These are phyloP conservation scores for Nephila pilipes DNA, from an alignment of 1,140 invertebrate species.

Conservation along the genomic window DNA sequence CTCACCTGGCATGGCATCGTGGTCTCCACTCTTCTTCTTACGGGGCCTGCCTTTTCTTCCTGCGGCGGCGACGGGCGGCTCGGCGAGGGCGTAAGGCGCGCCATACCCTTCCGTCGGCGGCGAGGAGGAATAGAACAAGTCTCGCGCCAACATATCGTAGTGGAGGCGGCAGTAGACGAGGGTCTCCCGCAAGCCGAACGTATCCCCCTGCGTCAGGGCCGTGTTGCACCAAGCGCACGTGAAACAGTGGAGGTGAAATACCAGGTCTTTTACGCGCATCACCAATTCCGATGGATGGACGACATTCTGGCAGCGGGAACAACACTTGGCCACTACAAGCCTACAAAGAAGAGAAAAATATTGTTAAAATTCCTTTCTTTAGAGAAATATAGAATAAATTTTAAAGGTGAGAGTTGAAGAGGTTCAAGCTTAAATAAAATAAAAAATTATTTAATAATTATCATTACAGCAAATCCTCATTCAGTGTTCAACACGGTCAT, in stretches of 20 bases:
- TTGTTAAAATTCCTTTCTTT: too few relatives aligned
- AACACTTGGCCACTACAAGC: constrained; percentile 85
- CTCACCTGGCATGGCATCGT: constrained; percentile 42
- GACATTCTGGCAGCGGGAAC: constrained; percentile 90
- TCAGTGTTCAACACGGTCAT: too few relatives aligned
- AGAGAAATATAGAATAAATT: too few relatives aligned
- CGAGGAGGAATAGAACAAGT: not conserved
- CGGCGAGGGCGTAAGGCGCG: not conserved
- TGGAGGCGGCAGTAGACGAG: constrained; percentile 82
- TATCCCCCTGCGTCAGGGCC: constrained; percentile 86
- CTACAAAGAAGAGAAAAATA: constrained; percentile 76
- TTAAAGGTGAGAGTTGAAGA: too few relatives aligned
- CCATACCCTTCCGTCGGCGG: constrained; percentile 11
- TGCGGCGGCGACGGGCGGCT: not conserved
- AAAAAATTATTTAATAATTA: too few relatives aligned
- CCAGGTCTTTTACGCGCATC: constrained; percentile 91
- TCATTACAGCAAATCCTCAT: too few relatives aligned
- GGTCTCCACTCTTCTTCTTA: constrained; percentile 56
- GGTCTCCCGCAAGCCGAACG: constrained; percentile 86
- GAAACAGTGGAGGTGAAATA: constrained; percentile 96
- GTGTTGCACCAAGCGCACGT: constrained; percentile 91
- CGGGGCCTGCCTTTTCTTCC: constrained; percentile 67
- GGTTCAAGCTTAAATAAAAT: too few relatives aligned
- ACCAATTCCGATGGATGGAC: constrained; percentile 93
- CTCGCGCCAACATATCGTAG: constrained; percentile 80